Evolutionary conservation across 2,797 vertebrate genomes (phyloP), one percentile per base, ranked within the genome.

Genomic region (Muscicapa comitata): DNA sequence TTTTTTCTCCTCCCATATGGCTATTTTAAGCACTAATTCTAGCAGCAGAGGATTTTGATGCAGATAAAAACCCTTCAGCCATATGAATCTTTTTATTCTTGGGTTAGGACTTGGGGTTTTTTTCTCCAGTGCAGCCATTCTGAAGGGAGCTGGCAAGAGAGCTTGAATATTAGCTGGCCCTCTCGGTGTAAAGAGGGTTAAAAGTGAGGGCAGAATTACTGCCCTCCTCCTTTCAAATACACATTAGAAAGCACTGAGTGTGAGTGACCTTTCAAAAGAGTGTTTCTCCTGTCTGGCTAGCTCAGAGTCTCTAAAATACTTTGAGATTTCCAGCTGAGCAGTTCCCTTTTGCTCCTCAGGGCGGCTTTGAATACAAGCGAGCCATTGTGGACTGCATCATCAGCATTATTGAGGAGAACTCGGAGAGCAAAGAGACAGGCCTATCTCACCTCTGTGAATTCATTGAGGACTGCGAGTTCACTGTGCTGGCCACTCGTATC

Each of bases 311-410:
- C 31, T 79, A 23, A 67, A 65, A 38, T 51, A 59, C 74, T 75
- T 47, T 4, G 47, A 82, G 62, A 40, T 93, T 95, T 92, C 67
- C 53, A 74, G 62, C 78, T 95, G 89, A 96, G 53, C 57, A 51
- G 9, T 94, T 95, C 48, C 37, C 14, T 59, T 51, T 90, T 94
- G 14, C 79, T 79, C 19, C 80, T 59, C 78, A 98, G 98, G 98
- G 98, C 0, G 98, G 98, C 80, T 98, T 98, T 90, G 98, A 98
- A 51, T 98, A 98, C 54, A 98, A 98, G 85, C 96, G 98, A 17
- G 98, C 98, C 85, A 98, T 98, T 0, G 98, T 98, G 71, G 98
- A 98, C 88, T 98, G 98, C 90, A 98, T 98, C 94, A 98, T 98
- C 93, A 96, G 98, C 94, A 98, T 98, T 94, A 98, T 98, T 18